phyloP scores from a whole-genome alignment of 2,113 vertebrate genomes.

The Anarhynchus alexandrinus region DNA sequence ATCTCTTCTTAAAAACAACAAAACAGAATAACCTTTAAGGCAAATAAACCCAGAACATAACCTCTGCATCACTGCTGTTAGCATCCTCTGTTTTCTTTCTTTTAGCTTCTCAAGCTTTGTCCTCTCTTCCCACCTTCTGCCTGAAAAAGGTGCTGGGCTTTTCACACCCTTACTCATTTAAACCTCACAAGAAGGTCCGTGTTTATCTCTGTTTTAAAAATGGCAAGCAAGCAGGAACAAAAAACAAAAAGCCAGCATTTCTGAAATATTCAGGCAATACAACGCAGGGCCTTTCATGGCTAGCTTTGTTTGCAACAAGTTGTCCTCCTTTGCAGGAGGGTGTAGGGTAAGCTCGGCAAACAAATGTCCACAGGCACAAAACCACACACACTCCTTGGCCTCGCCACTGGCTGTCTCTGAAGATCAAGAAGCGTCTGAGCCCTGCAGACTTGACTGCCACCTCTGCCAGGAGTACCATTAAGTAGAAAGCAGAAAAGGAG shows the following conservation, averaged over 20 bases:
- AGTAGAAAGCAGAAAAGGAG: not conserved
- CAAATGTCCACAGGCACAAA: not conserved
- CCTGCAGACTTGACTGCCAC: not conserved
- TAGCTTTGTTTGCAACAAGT: not conserved
- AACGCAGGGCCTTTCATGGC: not conserved
- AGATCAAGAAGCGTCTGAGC: not conserved
- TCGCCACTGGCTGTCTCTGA: not conserved
- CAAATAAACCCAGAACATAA: not conserved
- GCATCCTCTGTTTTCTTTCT: not conserved
- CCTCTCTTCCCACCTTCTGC: not conserved
- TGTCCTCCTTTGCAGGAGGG: not conserved
- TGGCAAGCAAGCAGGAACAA: not conserved
- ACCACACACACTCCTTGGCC: fast-evolving
- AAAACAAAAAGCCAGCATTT: not conserved
- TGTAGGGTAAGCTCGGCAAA: not conserved
- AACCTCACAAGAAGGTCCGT: not conserved
- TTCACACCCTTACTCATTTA: not conserved
- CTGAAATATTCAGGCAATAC: not conserved
- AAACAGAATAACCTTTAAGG: not conserved
- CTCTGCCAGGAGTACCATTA: not conserved
- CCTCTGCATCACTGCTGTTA: not conserved
- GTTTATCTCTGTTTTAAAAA: not conserved
- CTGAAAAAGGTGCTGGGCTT: not conserved
- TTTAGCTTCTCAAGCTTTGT: not conserved
- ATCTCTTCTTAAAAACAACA: not conserved